These are phyloP conservation scores for Ameiurus melas DNA, from an alignment of 2,113 vertebrate species.

Conservation along the genomic window DNA sequence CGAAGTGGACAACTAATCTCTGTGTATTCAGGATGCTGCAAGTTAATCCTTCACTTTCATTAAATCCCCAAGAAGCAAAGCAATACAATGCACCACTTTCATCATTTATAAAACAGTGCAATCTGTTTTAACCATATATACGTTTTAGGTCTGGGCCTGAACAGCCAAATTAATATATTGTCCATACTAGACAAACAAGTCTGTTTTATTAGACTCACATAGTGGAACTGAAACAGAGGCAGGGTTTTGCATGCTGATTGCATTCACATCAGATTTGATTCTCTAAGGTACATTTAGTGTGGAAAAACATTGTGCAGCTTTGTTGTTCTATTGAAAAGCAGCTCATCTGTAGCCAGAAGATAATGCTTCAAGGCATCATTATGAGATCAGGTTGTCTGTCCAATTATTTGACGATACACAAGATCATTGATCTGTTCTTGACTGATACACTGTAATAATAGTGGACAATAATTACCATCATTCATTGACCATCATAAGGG, in stretches of 20 bases:
- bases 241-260: constrained; percentile 10
- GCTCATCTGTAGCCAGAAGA: background rate
- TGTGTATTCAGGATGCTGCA: background rate
- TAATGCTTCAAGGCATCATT: background rate
- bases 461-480: background rate
- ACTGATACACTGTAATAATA: background rate
- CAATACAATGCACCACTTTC: background rate
- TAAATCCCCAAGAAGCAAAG: background rate
- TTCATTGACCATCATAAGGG: background rate
- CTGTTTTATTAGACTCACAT: background rate
- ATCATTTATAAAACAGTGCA: background rate
- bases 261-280: constrained; percentile 16
- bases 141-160: background rate
- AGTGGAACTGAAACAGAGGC: background rate
- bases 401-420: background rate
- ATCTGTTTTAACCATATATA: background rate
- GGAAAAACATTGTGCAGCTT: background rate
- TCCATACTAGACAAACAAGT: background rate
- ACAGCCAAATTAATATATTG: background rate
- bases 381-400: background rate
- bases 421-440: background rate
- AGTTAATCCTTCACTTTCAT: background rate
- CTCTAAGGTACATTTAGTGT: background rate
- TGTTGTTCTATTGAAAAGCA: background rate
- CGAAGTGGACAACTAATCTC: background rate